A percentile compares a stretch with the other conserved stretches of the same genome.
These are phyloP conservation scores for Pachymerium ferrugineum DNA, from an alignment of 2,888 invertebrate species.

Conservation along the genomic window DNA sequence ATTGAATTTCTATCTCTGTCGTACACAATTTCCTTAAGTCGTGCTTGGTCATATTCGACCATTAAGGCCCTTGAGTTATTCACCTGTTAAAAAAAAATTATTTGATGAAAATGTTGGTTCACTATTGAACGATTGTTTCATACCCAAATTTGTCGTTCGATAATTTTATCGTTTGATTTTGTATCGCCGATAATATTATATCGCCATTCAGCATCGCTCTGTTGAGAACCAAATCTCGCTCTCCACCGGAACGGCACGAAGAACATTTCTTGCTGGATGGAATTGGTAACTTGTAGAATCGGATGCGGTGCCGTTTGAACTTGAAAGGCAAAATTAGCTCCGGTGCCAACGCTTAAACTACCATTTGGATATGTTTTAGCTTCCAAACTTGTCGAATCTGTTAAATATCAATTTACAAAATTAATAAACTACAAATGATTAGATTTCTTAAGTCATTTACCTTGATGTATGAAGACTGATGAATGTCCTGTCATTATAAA, in stretches of 20 bases:
- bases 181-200: slow-evolving; percentile 35
- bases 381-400: slow-evolving; percentile 31
- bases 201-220: slow-evolving; percentile 34
- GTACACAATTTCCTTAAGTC: slow-evolving; percentile 82
- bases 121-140: background rate
- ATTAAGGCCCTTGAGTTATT: slow-evolving; percentile 83
- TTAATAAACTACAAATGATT: background rate
- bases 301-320: slow-evolving; percentile 33
- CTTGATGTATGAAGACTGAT: slow-evolving; percentile 34
- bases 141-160: slow-evolving; percentile 36
- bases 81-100: slow-evolving; percentile 56
- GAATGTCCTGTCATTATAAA: slow-evolving; percentile 31
- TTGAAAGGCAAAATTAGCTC: slow-evolving; percentile 32
- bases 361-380: slow-evolving; percentile 35
- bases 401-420: slow-evolving; percentile 8
- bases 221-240: slow-evolving; percentile 31
- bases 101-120: background rate
- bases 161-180: slow-evolving; percentile 30
- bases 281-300: slow-evolving; percentile 33
- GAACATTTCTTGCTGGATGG: slow-evolving; percentile 36
- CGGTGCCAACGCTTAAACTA: slow-evolving; percentile 29
- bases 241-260: slow-evolving; percentile 34
- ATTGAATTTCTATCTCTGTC: slow-evolving; percentile 76
- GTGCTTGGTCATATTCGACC: slow-evolving; percentile 86
- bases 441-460: slow-evolving; percentile 17